Percentiles rank a stretch among this genome's conserved stretches.
Conservation (phyloP, 2,113 vertebrate species). For the Rhinoderma darwinii region DNA sequence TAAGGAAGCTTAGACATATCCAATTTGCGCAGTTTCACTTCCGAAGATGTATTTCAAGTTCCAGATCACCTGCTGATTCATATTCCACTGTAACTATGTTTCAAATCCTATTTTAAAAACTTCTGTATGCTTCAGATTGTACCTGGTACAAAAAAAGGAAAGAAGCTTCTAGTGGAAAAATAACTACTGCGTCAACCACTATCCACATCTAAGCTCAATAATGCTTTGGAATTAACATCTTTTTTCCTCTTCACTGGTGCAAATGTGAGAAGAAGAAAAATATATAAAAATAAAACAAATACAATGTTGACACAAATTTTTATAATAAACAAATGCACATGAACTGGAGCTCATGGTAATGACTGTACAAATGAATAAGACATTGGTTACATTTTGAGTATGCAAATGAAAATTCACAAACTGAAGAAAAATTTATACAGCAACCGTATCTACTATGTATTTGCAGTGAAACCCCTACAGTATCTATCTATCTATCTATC, state of each 20-base stretch:
- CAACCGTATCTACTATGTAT: not conserved
- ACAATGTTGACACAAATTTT: not conserved
- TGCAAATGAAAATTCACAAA: not conserved
- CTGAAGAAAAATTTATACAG: not conserved
- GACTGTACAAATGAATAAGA: no score
- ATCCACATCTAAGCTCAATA: not conserved
- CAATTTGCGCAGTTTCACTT: slow-evolving; percentile 42
- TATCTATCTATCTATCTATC: no score
- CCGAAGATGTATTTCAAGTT: slow-evolving; percentile 38
- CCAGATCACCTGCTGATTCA: slow-evolving; percentile 41
- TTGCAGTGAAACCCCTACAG: not conserved
- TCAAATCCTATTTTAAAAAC: slow-evolving; percentile 11
- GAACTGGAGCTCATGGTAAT: not conserved
- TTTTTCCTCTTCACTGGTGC: not conserved
- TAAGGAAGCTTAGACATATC: slow-evolving; percentile 29
- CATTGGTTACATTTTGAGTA: no score
- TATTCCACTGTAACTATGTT: slow-evolving; percentile 31
- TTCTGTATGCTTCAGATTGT: not conserved
- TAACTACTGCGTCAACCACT: not conserved
- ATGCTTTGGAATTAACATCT: not conserved
- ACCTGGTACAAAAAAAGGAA: not conserved
- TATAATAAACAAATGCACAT: not conserved
- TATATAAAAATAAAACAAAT: not conserved
- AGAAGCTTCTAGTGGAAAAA: not conserved
- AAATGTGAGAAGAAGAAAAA: not conserved